Conservation (phyloP, 2,797 vertebrate genomes). For the Atherinosoma microstoma region DNA sequence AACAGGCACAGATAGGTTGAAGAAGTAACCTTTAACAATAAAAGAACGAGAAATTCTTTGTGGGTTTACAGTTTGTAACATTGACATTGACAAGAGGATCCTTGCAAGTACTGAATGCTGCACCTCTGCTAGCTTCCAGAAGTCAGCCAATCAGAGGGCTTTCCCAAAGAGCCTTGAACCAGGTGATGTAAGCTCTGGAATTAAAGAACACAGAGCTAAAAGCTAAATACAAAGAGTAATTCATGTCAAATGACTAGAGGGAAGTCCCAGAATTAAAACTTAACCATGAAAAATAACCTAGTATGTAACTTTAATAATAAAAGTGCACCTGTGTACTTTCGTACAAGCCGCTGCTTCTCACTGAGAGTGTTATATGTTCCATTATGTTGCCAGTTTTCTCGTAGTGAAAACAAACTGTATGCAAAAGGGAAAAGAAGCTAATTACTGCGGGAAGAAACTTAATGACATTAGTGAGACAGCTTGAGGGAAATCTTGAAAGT, state of each 20-base stretch:
- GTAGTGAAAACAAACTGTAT: background rate
- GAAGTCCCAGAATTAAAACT: background rate
- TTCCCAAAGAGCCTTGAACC: background rate
- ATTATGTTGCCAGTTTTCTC: background rate
- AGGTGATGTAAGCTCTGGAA: background rate
- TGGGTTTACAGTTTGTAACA: background rate
- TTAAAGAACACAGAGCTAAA: background rate
- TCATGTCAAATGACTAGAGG: background rate
- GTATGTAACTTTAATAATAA: background rate
- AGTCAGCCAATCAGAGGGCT: background rate
- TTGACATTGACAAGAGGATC: background rate
- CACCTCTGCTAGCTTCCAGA: background rate
- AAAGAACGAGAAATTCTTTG: background rate
- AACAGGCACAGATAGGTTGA: background rate
- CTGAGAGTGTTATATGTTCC: background rate
- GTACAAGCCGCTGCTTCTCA: background rate
- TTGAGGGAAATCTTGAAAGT: background rate
- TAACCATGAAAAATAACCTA: background rate
- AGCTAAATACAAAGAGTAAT: background rate
- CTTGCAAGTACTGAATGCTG: background rate
- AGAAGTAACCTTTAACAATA: background rate
- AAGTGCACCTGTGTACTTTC: background rate
- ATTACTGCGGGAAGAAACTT: conserved; percentile 13
- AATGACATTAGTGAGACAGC: conserved; percentile 1
- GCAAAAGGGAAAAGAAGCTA: background rate